These are phyloP conservation scores for Dynastes hyllus DNA, from an alignment of 2,888 invertebrate genomes.

Conservation along the genomic window DNA sequence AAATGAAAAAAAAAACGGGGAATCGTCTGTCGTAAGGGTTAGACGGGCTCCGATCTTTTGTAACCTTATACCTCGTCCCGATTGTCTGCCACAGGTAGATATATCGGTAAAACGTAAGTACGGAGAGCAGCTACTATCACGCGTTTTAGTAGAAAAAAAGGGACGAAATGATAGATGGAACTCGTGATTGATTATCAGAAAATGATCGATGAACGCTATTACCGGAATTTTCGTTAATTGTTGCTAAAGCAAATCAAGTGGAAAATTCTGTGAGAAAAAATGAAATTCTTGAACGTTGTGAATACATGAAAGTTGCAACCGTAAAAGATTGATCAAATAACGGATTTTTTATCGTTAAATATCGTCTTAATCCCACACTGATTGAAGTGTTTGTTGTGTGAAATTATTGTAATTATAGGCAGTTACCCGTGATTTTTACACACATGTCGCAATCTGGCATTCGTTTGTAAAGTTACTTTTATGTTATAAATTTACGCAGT, in stretches of 20 bases:
- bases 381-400: too few species aligned
- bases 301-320: too few species aligned
- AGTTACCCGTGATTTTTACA: too few species aligned
- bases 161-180: constrained; percentile 13
- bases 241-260: constrained; percentile 23
- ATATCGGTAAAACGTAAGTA: not conserved
- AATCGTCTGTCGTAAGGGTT: constrained; percentile 46
- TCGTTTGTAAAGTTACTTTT: too few species aligned
- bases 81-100: not conserved
- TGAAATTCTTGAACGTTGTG: not conserved
- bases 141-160: not conserved
- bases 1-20: not conserved
- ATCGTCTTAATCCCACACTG: too few species aligned
- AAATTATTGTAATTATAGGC: too few species aligned
- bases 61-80: constrained; percentile 25
- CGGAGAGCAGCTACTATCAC: not conserved
- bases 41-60: constrained; percentile 13
- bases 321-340: not conserved
- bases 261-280: constrained; percentile 38
- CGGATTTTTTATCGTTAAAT: not conserved
- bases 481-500: too few species aligned
- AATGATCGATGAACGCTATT: constrained; percentile 31
- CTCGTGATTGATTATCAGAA: constrained; percentile 14
- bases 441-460: too few species aligned
- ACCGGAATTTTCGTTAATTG: constrained; percentile 34